Base-by-base conservation (phyloP, 2,797 vertebrate species). In the Thunnus albacares region DNA sequence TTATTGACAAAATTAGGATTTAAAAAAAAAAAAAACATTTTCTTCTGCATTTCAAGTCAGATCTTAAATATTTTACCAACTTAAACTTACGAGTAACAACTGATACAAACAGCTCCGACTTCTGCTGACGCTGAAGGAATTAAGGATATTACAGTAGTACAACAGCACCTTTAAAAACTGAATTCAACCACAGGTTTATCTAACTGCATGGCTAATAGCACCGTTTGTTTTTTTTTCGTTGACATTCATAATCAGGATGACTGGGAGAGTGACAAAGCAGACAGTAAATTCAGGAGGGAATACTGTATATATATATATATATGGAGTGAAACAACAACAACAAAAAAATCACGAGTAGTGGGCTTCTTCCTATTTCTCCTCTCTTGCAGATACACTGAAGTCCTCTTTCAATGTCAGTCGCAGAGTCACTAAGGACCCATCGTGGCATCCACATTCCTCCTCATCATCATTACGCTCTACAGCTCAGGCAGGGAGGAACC, bases 131-230 rank as follows among this genome's bases (percentile, higher is more conserved):
- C 64, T 62, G 43, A 65, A 75, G 71, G 3, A 72, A 73, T 18
- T 64, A 66, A 65, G 30, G n/a, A 71, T 58, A 72, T 58, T 67
- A 76, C 65, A 85, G 22, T 4, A 72, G 20, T 45, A 65, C 62
- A 69, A 62, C 14, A 73, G 51, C 45, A 71, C 1, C n/a, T 47
- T 51, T 11, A 15, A 26, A 70, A 56, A 83, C 35, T 15, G 11
- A 66, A 45, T 77, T 76, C n/a, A 62, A 79, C 69, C 26, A 71
- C 66, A 82, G 56, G 63, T 83, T 90, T 73, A 49, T 86, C 76
- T 74, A 79, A 57, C 69, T 83, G 59, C 47, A 71, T 78, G 77
- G 77, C 71, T 75, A 49, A 82, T 91, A 95, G 94, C 95, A 95
- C 94, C 93, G 38, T 90, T 75, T 84, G 58, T 78, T 89, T 30